Evolutionary conservation across 2,888 invertebrate species (phyloP).

Genomic region (Crematogaster levior): DNA sequence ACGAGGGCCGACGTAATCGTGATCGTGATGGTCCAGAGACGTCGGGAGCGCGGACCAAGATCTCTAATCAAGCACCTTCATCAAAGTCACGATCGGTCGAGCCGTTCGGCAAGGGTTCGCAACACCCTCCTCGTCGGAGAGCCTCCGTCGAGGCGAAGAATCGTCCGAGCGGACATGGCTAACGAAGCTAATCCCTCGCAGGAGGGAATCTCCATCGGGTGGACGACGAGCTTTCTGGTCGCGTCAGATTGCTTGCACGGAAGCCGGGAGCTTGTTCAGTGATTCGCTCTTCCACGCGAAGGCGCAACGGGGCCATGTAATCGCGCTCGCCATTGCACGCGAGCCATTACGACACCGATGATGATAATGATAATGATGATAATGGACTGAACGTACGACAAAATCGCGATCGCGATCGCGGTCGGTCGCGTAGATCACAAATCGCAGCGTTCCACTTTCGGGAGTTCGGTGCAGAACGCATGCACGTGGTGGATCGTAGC

Average conservation of each 20-base stretch:
- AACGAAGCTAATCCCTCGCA: conserved; percentile 29
- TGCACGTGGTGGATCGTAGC: conserved; percentile 32
- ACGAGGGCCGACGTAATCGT: conserved; percentile 72
- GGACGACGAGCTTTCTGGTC: conserved; percentile 32
- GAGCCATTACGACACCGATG: conserved; percentile 59
- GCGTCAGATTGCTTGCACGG: not conserved
- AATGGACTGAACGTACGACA: conserved; percentile 58
- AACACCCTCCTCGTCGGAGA: conserved; percentile 2
- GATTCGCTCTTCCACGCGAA: conserved; percentile 74
- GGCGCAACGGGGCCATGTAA: conserved; percentile 72
- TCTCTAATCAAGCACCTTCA: conserved; percentile 37
- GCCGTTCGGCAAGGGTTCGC: conserved; percentile 7
- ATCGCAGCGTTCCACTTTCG: conserved; percentile 47
- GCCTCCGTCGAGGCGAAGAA: conserved; percentile 21
- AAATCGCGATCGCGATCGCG: conserved; percentile 35
- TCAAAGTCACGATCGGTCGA: conserved; percentile 32
- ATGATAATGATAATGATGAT: conserved; percentile 22
- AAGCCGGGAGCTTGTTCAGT: conserved; percentile 29
- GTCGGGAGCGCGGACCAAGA: conserved; percentile 48
- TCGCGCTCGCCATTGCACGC: conserved; percentile 50
- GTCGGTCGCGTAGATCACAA: conserved; percentile 43
- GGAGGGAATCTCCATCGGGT: conserved; percentile 29
- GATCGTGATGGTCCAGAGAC: conserved; percentile 28
- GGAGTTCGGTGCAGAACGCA: conserved; percentile 22
- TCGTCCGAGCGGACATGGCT: conserved; percentile 44